phyloP scores from a whole-genome alignment of 2,113 vertebrate species.

The Amblyopsis rosae region DNA sequence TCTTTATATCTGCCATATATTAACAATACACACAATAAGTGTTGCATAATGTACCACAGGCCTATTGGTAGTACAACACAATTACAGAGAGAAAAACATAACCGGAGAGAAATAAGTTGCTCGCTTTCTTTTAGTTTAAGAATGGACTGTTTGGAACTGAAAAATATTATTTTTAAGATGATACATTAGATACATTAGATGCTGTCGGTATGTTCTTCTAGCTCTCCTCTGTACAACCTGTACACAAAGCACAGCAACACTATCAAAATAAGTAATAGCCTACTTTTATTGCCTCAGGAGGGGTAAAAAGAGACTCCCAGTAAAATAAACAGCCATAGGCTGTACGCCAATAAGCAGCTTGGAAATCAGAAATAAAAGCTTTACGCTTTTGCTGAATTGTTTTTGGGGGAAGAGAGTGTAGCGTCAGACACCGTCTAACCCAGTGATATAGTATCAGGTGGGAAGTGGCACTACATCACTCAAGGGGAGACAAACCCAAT shows the following conservation, averaged over 20 bases:
- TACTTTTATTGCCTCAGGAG: background rate
- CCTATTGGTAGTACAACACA: too few species aligned
- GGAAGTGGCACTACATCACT: slow-evolving; percentile 56
- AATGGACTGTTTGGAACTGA: too few species aligned
- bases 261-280: background rate
- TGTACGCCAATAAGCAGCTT: slow-evolving; percentile 4
- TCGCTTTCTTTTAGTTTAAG: too few species aligned
- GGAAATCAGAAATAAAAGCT: background rate
- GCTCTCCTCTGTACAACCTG: too few species aligned
- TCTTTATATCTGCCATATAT: too few species aligned
- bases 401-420: slow-evolving; percentile 26
- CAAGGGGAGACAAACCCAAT: slow-evolving; percentile 58
- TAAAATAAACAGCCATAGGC: background rate
- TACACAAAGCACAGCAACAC: background rate
- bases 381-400: slow-evolving; percentile 35
- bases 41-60: too few species aligned
- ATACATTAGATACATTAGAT: too few species aligned
- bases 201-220: too few species aligned
- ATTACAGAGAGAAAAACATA: too few species aligned
- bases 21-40: too few species aligned
- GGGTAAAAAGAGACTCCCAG: background rate
- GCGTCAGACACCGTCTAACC: slow-evolving; percentile 49
- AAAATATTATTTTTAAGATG: too few species aligned
- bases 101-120: too few species aligned
- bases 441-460: slow-evolving; percentile 55